Percentiles rank a stretch among this genome's conserved stretches.
phyloP scores from a whole-genome alignment of 2,797 vertebrate species.

The Myoxocephalus aenaeus region DNA sequence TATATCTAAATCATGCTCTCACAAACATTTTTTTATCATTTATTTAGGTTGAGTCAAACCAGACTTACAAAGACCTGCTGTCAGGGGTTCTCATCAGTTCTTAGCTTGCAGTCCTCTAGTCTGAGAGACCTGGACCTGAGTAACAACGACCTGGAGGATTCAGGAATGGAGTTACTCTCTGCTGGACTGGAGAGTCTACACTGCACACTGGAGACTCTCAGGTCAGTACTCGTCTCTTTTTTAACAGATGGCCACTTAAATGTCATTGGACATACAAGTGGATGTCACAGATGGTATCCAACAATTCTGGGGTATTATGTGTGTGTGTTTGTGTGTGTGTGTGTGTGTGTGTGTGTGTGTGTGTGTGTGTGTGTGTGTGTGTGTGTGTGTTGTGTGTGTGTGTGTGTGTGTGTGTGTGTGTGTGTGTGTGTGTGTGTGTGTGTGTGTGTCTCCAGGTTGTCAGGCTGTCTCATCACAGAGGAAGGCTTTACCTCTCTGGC shows the following conservation, averaged over 20 bases:
- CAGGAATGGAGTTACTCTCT: not conserved
- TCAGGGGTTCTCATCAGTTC: not conserved
- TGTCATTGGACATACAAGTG: not conserved
- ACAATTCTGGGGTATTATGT: not conserved
- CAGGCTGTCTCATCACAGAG: constrained; percentile 25
- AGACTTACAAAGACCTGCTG: not conserved
- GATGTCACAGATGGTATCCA: not conserved
- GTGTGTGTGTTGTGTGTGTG: constrained; percentile 1
- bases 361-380: not conserved
- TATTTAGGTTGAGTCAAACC: not conserved
- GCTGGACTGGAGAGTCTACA: not conserved
- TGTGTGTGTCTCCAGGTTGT: constrained; percentile 15
- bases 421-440: not conserved
- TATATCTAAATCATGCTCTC: too few species aligned
- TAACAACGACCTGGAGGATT: constrained; percentile 15
- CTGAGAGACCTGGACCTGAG: constrained; percentile 16
- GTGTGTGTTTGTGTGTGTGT: too few species aligned
- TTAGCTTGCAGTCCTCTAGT: not conserved
- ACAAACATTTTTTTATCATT: too few species aligned
- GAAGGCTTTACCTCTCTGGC: constrained; percentile 8
- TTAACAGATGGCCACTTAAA: not conserved
- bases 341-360: constrained; percentile 2
- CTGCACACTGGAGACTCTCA: constrained; percentile 5
- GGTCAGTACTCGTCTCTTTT: not conserved
- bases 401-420: constrained; percentile 2